Conservation (phyloP, 2,797 vertebrate genomes). For the Aphelocoma californica region DNA sequence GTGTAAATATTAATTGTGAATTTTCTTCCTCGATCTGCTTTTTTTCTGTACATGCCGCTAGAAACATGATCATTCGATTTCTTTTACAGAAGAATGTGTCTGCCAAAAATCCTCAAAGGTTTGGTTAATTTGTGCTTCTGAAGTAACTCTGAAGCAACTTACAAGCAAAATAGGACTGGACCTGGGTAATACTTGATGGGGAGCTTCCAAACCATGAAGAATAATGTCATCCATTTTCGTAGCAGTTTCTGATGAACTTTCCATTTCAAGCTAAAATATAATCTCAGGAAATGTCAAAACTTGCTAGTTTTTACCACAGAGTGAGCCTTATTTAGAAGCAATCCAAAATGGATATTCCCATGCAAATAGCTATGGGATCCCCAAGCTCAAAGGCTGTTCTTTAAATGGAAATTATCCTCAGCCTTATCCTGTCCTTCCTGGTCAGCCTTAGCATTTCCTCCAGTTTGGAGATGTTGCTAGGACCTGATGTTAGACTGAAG, state of each 20-base stretch:
- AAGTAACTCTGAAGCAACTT: background rate
- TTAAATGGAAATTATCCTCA: background rate
- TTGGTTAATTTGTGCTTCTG: background rate
- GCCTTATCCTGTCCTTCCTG: background rate
- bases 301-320: background rate
- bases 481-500: background rate
- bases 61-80: background rate
- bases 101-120: background rate
- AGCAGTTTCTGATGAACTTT: background rate
- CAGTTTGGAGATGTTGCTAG: background rate
- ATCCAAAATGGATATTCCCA: background rate
- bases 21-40: background rate
- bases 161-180: background rate
- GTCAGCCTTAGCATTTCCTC: background rate
- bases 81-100: background rate
- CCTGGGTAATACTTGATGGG: background rate
- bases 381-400: background rate
- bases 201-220: background rate
- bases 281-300: background rate
- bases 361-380: background rate
- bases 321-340: background rate
- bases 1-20: background rate
- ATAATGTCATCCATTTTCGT: background rate
- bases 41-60: background rate
- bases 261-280: background rate